These are phyloP conservation scores for Masnerella sp. DNA, from an alignment of 2,888 invertebrate species.

Conservation along the genomic window DNA sequence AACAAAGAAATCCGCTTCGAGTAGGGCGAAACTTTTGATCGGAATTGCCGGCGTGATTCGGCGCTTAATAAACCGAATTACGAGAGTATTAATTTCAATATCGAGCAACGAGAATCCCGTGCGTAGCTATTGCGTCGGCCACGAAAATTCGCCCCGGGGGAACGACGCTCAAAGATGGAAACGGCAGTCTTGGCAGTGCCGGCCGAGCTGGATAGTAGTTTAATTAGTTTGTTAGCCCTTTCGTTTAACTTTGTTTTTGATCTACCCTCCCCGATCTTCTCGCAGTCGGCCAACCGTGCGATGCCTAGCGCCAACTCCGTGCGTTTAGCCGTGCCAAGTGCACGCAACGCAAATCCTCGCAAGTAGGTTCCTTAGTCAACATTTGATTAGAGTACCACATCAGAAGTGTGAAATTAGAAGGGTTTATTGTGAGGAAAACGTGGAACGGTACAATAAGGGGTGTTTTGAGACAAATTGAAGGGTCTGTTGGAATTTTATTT, in stretches of 20 bases:
- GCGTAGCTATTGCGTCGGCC: constrained; percentile 32
- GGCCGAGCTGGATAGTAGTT: constrained; percentile 52
- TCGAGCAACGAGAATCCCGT: not conserved
- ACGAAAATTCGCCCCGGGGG: constrained; percentile 36
- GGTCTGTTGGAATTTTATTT: too few species aligned
- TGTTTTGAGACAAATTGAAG: too few species aligned
- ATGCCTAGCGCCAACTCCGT: constrained; percentile 11
- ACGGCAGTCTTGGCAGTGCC: constrained; percentile 9
- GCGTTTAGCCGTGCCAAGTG: constrained; percentile 33
- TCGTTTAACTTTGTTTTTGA: constrained; percentile 60
- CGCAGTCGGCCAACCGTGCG: constrained; percentile 18
- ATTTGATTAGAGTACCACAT: too few species aligned
- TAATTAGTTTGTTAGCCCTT: constrained; percentile 62
- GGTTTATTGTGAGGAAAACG: too few species aligned
- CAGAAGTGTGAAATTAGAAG: too few species aligned
- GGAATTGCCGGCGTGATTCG: constrained; percentile 21
- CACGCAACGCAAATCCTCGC: constrained; percentile 32
- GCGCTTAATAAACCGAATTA: constrained; percentile 33
- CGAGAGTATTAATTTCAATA: constrained; percentile 40
- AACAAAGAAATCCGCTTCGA: constrained; percentile 2
- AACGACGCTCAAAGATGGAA: constrained; percentile 40
- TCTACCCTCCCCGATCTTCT: constrained; percentile 12
- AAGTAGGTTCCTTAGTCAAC: too few species aligned
- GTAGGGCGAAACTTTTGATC: constrained; percentile 11
- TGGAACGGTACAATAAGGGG: too few species aligned